These are phyloP conservation scores for Congeria kusceri DNA, from an alignment of 2,888 invertebrate species.

Conservation along the genomic window DNA sequence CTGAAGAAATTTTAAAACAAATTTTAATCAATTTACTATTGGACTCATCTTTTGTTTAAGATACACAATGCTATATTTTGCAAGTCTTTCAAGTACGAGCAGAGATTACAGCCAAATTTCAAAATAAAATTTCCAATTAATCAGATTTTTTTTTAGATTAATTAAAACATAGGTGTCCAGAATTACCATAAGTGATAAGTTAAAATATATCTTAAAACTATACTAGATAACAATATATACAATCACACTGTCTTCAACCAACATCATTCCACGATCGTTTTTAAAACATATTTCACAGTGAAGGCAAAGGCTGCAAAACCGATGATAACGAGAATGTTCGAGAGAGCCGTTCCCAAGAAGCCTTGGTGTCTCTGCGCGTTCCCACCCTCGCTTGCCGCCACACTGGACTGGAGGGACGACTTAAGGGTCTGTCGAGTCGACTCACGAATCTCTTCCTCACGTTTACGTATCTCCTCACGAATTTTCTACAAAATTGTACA, in stretches of 20 bases:
- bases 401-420: slow-evolving; percentile 55
- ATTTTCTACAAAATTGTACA: slow-evolving; percentile 84
- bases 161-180: no score
- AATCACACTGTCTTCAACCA: not conserved
- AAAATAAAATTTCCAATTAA: no score
- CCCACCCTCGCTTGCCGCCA: slow-evolving; percentile 58
- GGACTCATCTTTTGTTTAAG: no score
- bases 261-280: slow-evolving; percentile 78
- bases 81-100: no score
- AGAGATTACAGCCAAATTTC: no score
- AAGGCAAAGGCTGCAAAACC: slow-evolving; percentile 97
- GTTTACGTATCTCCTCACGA: slow-evolving; percentile 86
- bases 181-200: no score
- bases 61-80: no score
- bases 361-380: slow-evolving; percentile 63
- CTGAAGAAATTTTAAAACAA: no score
- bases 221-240: no score
- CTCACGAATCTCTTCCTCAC: slow-evolving; percentile 86
- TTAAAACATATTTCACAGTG: slow-evolving; percentile 94
- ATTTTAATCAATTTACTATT: no score
- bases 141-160: no score
- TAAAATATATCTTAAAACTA: no score
- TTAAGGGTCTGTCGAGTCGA: slow-evolving; percentile 68
- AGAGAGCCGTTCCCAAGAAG: slow-evolving; percentile 88
- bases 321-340: slow-evolving; percentile 94